Conservation (phyloP, 1,140 invertebrate genomes). For the Drosophila punjabiensis region DNA sequence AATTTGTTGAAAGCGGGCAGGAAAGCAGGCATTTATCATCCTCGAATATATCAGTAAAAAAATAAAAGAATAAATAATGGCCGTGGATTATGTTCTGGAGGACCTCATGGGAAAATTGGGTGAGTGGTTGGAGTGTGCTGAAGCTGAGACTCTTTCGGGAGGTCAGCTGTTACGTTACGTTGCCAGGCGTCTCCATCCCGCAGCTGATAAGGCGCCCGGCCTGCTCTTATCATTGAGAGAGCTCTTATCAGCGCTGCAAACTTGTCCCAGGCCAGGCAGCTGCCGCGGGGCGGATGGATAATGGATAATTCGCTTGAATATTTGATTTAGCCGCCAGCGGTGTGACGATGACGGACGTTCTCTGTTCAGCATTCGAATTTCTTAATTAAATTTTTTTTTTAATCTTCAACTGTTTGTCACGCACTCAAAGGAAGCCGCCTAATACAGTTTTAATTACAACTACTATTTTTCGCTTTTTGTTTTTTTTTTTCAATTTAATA, state of each 20-base stretch:
- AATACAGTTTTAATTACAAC: conserved; percentile 67
- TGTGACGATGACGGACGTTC: neutral
- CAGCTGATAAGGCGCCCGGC: conserved; percentile 23
- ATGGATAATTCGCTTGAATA: conserved; percentile 33
- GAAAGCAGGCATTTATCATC: neutral
- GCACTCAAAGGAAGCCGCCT: conserved; percentile 42
- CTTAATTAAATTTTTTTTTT: conserved; percentile 33
- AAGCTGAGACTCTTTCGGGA: conserved; percentile 19
- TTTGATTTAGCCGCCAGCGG: conserved; percentile 14
- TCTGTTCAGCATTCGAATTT: conserved; percentile 25
- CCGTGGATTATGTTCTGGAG: conserved; percentile 88
- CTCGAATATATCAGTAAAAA: conserved; percentile 1
- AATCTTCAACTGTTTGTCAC: conserved; percentile 34
- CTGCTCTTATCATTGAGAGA: conserved; percentile 24
- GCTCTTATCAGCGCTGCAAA: conserved; percentile 20
- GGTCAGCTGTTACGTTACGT: conserved; percentile 37
- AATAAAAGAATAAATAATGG: conserved; percentile 82
- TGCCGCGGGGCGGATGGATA: conserved; percentile 13
- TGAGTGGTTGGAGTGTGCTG: conserved; percentile 75
- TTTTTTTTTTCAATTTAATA: conserved; percentile 66
- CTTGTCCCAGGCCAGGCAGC: conserved; percentile 13
- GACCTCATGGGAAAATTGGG: conserved; percentile 89
- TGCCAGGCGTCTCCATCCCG: conserved; percentile 33
- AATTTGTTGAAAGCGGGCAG: conserved; percentile 16
- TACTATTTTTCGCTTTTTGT: conserved; percentile 30